A percentile compares a stretch with the other conserved stretches of the same genome.
Conservation (phyloP, 30 jellyfish, hydroid and myxozoan species). For the Aurelia sp. region DNA sequence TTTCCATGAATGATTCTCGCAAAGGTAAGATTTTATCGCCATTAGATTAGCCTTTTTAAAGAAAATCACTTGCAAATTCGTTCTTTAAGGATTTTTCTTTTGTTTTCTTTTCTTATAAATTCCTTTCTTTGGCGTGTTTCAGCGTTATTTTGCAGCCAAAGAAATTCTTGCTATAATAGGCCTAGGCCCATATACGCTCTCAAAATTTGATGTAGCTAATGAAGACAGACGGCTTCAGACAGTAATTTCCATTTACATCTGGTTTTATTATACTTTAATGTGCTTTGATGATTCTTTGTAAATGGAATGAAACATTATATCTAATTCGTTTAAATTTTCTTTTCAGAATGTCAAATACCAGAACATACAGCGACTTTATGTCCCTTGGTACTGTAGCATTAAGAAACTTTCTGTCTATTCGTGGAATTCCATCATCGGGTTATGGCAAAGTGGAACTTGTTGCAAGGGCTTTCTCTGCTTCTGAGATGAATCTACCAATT, state of each 20-base stretch:
- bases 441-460: slow-evolving; percentile 50
- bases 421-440: slow-evolving; percentile 22
- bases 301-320: slow-evolving; percentile 1
- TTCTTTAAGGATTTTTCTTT: slow-evolving; percentile 3
- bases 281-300: not conserved
- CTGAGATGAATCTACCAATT: slow-evolving; percentile 17
- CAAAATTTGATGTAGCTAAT: not conserved
- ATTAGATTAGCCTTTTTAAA: not conserved
- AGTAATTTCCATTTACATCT: not conserved
- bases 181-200: slow-evolving; percentile 12
- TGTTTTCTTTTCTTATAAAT: slow-evolving; percentile 1
- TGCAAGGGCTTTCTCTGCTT: slow-evolving; percentile 58
- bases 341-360: slow-evolving; percentile 36
- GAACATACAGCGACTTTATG: slow-evolving; percentile 20
- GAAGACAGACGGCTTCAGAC: not conserved
- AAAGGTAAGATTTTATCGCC: slow-evolving; percentile 20
- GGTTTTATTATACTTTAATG: not conserved
- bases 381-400: slow-evolving; percentile 18
- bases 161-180: not conserved
- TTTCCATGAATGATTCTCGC: too few species aligned
- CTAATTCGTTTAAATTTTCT: not conserved
- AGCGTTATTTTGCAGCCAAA: slow-evolving; percentile 26
- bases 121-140: slow-evolving; percentile 16
- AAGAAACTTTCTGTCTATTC: slow-evolving; percentile 16
- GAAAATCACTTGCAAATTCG: not conserved